phyloP scores from a whole-genome alignment of 37 sponge, comb jelly and placozoan genomes.

The Mnemiopsis leidyi region DNA sequence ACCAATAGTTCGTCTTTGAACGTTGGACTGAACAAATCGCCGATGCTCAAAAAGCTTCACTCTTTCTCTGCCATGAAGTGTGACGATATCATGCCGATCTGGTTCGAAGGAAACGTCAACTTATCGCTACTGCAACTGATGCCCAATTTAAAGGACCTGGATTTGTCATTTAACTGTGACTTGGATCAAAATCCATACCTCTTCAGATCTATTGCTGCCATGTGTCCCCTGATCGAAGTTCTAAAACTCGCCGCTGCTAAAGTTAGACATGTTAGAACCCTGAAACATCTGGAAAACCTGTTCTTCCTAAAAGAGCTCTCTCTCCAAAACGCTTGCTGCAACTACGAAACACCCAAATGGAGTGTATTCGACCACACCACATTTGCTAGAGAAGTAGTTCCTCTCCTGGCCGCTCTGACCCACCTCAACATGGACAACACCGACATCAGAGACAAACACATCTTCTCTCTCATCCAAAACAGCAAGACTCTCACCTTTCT shows the following conservation, averaged over 20 bases:
- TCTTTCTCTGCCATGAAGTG: neutral
- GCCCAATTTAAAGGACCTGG: neutral
- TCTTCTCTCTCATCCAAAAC: neutral
- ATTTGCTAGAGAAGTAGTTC: neutral
- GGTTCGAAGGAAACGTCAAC: neutral
- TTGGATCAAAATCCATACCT: neutral
- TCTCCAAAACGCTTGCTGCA: neutral
- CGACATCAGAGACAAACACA: neutral
- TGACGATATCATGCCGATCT: slow-evolving; percentile 2
- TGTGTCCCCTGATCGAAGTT: slow-evolving; percentile 17
- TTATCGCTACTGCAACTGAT: neutral
- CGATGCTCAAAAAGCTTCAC: neutral
- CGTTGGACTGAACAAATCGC: neutral
- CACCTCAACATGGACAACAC: neutral
- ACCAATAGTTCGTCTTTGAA: neutral
- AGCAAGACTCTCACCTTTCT: neutral
- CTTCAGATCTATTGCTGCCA: neutral
- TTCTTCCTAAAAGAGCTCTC: neutral
- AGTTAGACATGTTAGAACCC: neutral
- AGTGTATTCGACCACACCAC: neutral
- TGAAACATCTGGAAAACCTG: neutral
- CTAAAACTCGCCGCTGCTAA: neutral
- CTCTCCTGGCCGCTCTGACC: neutral
- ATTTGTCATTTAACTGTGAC: slow-evolving; percentile 33
- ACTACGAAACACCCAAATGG: neutral